Base-by-base conservation (phyloP, 1,140 invertebrate species). In the Stenopsyche tienmushanensis region DNA sequence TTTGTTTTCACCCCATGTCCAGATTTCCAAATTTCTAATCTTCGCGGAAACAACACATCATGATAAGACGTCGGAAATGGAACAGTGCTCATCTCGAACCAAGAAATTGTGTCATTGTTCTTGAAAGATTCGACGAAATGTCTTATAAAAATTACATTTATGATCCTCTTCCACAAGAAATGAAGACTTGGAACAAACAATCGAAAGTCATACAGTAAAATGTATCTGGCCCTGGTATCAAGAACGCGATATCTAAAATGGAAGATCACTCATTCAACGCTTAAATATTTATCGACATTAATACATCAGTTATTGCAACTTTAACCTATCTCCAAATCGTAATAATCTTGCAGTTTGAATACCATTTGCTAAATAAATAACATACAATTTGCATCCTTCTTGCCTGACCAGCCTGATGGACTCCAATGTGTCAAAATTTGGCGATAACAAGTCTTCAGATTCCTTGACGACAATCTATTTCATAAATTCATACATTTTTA, bases 131-230 rank as follows among this genome's bases (percentile, higher is more conserved):
- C 73, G 1, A 74, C 73, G 69, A 85, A 85, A 70, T 83, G 78
- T 49, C 82, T 80, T 17, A 92, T 77, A 62, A 92, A 92, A n/a
- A 92, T 73, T 0, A 89, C 85, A 69, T 90, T 89, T 1, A 90
- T 82, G 20, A 91, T 87, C 66, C 86, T 82, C 42, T 87, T 90
- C 90, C 90, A 92, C 7, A 93, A 70, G 69, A 90, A 89, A 70
- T 86, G 82, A 64, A 88, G 77, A n/a, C 87, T 80, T 50, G 82
- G 76, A 17, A 77, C 74, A 59, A 91, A 86, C 0, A 93, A 74
- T 26, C 87, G 78, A 39, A 79, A 74, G 72, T 92, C 89, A 66
- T 91, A 81, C 0, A 90, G 74, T 24, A 90, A 73, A 25, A 92
- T 76, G 67, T 85, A 92, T 66, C 85, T 86, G 7, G 85, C 85